Percentiles rank a stretch among this genome's conserved stretches.
phyloP scores from a whole-genome alignment of 2,797 vertebrate species.

The Lagodon rhomboides region DNA sequence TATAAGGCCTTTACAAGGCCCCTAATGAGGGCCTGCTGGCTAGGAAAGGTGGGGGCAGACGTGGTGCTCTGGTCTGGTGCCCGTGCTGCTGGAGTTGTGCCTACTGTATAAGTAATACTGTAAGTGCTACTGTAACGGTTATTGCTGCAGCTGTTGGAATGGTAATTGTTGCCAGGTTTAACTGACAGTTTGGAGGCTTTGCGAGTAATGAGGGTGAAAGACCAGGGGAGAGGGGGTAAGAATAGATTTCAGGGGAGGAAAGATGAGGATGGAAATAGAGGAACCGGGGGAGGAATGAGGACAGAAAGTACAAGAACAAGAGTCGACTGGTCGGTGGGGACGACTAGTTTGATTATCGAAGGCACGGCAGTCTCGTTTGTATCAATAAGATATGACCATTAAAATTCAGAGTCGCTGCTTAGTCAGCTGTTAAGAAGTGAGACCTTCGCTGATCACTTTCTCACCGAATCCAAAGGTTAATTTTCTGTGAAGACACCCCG shows the following conservation, averaged over 20 bases:
- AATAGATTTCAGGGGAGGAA: constrained; percentile 34
- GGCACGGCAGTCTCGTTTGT: constrained; percentile 5
- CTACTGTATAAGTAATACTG: constrained; percentile 73
- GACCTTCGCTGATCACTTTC: constrained; percentile 30
- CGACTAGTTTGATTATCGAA: constrained; percentile 20
- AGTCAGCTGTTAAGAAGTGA: constrained; percentile 27
- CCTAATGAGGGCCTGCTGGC: constrained; percentile 85
- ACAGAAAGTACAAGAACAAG: not conserved
- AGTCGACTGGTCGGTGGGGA: constrained; percentile 23
- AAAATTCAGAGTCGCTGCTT: constrained; percentile 8
- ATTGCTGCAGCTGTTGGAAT: constrained; percentile 75
- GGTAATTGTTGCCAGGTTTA: constrained; percentile 78
- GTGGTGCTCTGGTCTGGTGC: constrained; percentile 71
- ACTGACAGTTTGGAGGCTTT: constrained; percentile 53
- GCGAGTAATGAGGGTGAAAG: constrained; percentile 54
- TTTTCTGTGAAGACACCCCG: constrained; percentile 37
- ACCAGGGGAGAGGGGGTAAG: constrained; percentile 34
- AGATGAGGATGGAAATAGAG: constrained; percentile 33
- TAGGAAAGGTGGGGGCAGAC: constrained; percentile 65
- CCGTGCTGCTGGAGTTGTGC: constrained; percentile 65
- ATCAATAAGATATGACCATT: constrained; percentile 13
- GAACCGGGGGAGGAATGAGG: constrained; percentile 7
- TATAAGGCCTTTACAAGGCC: constrained; percentile 82
- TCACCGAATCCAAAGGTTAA: constrained; percentile 52
- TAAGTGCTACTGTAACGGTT: constrained; percentile 78